phyloP scores from a whole-genome alignment of 2,113 vertebrate species.

The Marcusenius ussheri region DNA sequence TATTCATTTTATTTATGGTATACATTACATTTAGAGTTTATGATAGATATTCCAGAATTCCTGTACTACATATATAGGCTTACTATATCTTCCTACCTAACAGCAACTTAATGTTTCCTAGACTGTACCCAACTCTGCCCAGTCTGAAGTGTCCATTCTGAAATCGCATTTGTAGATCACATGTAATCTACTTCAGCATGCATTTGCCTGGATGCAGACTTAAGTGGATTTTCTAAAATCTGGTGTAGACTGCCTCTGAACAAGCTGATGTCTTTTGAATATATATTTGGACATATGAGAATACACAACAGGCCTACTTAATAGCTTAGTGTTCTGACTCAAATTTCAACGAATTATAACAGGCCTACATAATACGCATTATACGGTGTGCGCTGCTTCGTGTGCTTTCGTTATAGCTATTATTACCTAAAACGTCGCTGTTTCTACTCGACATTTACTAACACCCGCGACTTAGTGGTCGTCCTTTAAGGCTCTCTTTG shows the following conservation, averaged over 20 bases:
- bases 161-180: background rate
- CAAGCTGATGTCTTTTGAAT: background rate
- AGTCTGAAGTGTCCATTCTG: background rate
- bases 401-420: background rate
- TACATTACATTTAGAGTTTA: background rate
- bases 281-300: background rate
- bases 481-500: background rate
- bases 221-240: background rate
- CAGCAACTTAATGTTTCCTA: background rate
- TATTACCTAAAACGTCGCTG: background rate
- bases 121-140: background rate
- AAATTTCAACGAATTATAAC: background rate
- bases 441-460: background rate
- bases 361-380: background rate
- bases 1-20: background rate
- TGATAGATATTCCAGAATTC: background rate
- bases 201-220: background rate
- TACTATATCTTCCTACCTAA: background rate
- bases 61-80: background rate
- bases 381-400: background rate
- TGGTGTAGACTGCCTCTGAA: background rate
- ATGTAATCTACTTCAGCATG: background rate
- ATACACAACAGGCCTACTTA: background rate
- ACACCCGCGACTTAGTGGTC: background rate
- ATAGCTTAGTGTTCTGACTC: background rate